These are phyloP conservation scores for Eulemur rufifrons DNA, from an alignment of 2,113 vertebrate genomes.

Conservation along the genomic window DNA sequence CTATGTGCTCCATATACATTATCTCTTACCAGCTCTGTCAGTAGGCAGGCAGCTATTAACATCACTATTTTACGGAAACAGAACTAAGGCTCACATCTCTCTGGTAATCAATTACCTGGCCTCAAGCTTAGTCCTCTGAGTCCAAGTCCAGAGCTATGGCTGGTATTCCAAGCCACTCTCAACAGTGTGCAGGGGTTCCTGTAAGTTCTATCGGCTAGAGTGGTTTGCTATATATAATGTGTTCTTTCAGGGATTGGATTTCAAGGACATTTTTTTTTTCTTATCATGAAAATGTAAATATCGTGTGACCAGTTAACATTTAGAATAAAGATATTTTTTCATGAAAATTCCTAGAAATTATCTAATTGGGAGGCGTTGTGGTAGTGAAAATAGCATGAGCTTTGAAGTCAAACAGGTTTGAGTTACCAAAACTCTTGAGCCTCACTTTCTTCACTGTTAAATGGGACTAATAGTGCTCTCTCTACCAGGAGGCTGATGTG, in stretches of 20 bases:
- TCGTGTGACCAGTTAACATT: background rate
- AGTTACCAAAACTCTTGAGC: background rate
- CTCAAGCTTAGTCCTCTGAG: background rate
- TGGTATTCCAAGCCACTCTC: background rate
- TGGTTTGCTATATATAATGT: background rate
- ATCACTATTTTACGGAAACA: background rate
- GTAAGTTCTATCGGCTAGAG: background rate
- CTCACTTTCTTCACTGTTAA: background rate
- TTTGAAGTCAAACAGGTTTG: background rate
- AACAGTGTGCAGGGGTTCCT: background rate
- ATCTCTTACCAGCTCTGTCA: background rate
- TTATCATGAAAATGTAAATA: slow-evolving; percentile 25
- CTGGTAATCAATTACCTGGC: background rate
- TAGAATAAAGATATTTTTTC: slow-evolving; percentile 38
- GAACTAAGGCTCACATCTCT: background rate
- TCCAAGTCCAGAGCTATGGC: background rate
- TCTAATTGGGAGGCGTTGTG: background rate
- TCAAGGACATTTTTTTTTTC: background rate
- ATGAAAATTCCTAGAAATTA: slow-evolving; percentile 23
- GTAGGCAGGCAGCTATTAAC: background rate
- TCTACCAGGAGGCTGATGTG: background rate
- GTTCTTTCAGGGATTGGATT: slow-evolving; percentile 32
- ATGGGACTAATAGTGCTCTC: background rate
- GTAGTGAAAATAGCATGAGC: background rate
- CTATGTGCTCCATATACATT: background rate